These are phyloP conservation scores for Zygothrica quintamaculata DNA, from an alignment of 2,888 invertebrate genomes.

Conservation along the genomic window DNA sequence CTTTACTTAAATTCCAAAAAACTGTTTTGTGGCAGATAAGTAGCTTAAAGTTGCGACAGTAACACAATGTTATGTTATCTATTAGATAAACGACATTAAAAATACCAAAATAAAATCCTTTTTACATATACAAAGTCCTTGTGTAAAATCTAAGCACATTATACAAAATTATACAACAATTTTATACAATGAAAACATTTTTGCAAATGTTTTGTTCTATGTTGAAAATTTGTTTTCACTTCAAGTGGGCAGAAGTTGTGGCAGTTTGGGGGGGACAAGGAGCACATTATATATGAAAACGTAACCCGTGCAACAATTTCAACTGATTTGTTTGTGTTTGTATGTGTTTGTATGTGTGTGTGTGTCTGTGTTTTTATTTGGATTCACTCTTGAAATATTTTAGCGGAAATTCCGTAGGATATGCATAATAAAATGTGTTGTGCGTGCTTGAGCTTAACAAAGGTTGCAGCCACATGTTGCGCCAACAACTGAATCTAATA, in stretches of 20 bases:
- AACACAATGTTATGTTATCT: no score
- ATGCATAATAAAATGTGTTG: constrained; percentile 53
- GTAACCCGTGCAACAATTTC: constrained; percentile 2
- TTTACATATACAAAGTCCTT: background rate
- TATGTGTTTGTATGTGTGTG: no score
- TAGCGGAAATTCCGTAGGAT: constrained; percentile 37
- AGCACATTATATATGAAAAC: constrained; percentile 2
- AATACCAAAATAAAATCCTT: no score
- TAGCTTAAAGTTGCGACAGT: no score
- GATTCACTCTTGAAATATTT: constrained; percentile 15
- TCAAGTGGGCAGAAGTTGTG: background rate
- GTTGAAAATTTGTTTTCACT: background rate
- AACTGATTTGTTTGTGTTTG: constrained; percentile 28
- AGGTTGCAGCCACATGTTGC: constrained; percentile 31
- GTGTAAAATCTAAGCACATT: background rate
- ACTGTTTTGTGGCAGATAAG: no score
- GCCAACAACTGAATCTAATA: no score
- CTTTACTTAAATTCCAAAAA: no score
- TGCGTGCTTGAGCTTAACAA: constrained; percentile 29
- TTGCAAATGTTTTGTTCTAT: background rate
- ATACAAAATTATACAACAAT: constrained; percentile 19
- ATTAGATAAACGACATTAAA: no score
- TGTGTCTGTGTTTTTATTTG: no score
- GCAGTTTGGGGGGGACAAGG: background rate
- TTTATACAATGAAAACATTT: constrained; percentile 3